Base-by-base conservation (phyloP, 2,888 invertebrate genomes). In the Leptinotarsa tumamoca region DNA sequence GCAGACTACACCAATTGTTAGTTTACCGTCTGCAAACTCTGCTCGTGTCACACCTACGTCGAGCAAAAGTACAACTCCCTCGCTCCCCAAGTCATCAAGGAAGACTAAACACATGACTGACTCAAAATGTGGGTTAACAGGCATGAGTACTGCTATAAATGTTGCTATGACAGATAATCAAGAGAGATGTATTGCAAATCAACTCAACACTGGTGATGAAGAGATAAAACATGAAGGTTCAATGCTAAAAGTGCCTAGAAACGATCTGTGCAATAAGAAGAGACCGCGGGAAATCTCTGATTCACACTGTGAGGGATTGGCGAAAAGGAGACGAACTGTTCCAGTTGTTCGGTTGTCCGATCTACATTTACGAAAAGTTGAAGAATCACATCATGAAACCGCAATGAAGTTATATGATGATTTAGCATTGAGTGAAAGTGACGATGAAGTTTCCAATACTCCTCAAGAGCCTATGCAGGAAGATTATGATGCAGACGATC, bases 251-350 rank as follows among this genome's bases (percentile, higher is more conserved):
- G 95, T 93, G 80, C 96, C 95, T 0, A 94, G 93, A 84, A 95
- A 92, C 86, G 93, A 91, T 58, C 91, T 92, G 85, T 84, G 85
- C 67, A 91, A 88, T 77, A 90, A 90, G 68, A 94, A 94, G 86
- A 91, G 94, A 74, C 89, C 94, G 23, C 90, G 94, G 63, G 92
- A 93, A 78, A 92, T 92, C n/a, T 90, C 89, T 2, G 94, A 94
- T 77, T 90, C 94, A 72, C 95, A 95, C 84, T 95, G 95, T 88
- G 98, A 98, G 77, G 91, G 94, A 81, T 95, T 96, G 0, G 96
- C 96, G 0, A 98, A 99, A 86, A 90, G 99, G 7, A 90, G 97
- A 0, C 96, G 71, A 94, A 98, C 90, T 99, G 99, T 89, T 90
- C 99, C 99, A 0, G 93, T 98, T 1, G 98, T 99, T 86, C 89